phyloP scores from a whole-genome alignment of 2,113 vertebrate species.

The Dryoscopus gambensis region DNA sequence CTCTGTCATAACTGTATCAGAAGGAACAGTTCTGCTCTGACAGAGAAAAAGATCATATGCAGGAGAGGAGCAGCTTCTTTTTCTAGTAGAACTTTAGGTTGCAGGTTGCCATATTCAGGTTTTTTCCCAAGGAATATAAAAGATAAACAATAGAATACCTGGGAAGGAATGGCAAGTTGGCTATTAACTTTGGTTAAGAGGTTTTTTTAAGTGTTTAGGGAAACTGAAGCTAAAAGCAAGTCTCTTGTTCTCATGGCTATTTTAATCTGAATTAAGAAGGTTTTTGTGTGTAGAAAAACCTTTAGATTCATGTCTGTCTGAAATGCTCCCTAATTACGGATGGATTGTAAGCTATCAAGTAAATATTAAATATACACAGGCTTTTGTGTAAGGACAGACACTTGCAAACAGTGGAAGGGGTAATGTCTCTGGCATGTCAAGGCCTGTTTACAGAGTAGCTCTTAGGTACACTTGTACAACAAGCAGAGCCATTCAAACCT shows the following conservation, averaged over 20 bases:
- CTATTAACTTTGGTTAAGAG: background rate
- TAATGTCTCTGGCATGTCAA: background rate
- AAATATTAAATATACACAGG: background rate
- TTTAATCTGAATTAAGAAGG: background rate
- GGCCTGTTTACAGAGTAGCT: background rate
- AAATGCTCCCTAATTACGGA: background rate
- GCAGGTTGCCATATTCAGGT: background rate
- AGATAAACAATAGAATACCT: background rate
- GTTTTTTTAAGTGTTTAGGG: background rate
- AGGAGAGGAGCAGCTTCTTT: background rate
- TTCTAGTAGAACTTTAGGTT: background rate
- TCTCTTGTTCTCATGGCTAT: background rate
- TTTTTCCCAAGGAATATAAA: background rate
- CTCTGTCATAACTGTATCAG: background rate
- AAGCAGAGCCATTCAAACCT: background rate
- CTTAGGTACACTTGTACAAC: background rate
- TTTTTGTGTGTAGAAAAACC: background rate
- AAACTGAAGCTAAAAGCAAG: background rate
- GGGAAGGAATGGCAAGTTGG: background rate
- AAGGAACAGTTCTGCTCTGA: background rate
- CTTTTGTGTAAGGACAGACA: background rate
- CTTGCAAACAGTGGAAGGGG: background rate
- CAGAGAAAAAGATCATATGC: background rate
- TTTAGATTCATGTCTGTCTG: background rate
- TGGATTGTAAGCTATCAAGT: background rate